phyloP scores from a whole-genome alignment of 2,113 vertebrate species.

The Neofelis nebulosa region DNA sequence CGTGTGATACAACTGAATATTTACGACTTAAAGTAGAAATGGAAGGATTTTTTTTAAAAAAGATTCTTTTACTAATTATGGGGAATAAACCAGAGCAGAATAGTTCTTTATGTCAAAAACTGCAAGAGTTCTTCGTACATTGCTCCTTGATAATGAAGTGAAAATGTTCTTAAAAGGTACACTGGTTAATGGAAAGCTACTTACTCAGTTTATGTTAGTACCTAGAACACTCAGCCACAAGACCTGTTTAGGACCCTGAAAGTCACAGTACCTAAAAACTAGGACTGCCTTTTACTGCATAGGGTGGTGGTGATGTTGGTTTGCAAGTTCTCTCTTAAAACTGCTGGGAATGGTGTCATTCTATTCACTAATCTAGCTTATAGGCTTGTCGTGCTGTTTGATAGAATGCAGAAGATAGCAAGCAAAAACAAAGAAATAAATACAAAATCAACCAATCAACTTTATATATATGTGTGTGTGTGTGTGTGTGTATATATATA shows the following conservation, averaged over 20 bases:
- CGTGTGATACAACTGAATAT: constrained; percentile 89
- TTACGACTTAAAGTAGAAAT: constrained; percentile 85
- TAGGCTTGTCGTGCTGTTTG: constrained; percentile 82
- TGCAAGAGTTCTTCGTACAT: constrained; percentile 86
- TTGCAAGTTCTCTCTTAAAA: constrained; percentile 82
- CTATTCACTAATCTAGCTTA: constrained; percentile 79
- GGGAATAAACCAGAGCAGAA: constrained; percentile 83
- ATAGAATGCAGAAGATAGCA: constrained; percentile 79
- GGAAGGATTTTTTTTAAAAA: constrained; percentile 80
- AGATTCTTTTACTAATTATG: constrained; percentile 83
- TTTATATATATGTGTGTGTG: background rate
- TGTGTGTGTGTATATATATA: no score
- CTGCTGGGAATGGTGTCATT: constrained; percentile 82
- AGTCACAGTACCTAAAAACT: constrained; percentile 82
- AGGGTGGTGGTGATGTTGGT: constrained; percentile 64
- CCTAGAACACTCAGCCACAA: constrained; percentile 79
- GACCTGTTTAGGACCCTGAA: constrained; percentile 79
- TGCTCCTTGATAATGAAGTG: constrained; percentile 85
- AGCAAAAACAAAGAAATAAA: constrained; percentile 71
- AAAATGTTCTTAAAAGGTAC: constrained; percentile 85
- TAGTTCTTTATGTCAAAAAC: constrained; percentile 81
- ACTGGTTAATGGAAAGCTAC: constrained; percentile 85
- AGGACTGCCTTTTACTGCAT: constrained; percentile 71
- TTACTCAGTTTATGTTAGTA: constrained; percentile 82
- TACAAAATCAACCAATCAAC: background rate